These are phyloP conservation scores for Oreamnos americanus DNA, from an alignment of 2,113 vertebrate species.

Conservation along the genomic window DNA sequence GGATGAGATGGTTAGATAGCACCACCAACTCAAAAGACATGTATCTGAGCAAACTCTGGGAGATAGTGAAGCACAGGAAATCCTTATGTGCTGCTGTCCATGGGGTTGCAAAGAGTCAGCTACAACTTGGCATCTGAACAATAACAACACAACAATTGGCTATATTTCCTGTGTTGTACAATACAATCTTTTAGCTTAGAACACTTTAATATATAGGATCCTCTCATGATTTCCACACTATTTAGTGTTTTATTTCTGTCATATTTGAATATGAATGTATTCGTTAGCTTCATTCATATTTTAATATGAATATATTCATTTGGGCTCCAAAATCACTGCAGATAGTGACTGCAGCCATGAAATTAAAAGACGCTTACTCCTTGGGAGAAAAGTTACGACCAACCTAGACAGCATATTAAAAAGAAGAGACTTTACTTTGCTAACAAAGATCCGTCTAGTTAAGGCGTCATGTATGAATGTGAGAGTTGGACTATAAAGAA, in stretches of 20 bases:
- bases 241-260: neutral
- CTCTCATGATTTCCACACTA: neutral
- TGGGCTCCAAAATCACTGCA: no score
- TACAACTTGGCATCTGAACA: neutral
- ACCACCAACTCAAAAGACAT: neutral
- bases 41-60: neutral
- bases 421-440: no score
- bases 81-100: neutral
- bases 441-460: no score
- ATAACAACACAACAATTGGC: neutral
- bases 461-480: neutral
- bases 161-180: neutral
- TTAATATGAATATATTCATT: neutral
- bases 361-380: no score
- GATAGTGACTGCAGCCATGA: no score
- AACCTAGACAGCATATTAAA: no score
- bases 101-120: neutral
- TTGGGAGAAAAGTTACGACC: no score
- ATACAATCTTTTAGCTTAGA: neutral
- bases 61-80: neutral
- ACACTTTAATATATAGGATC: neutral
- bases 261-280: neutral
- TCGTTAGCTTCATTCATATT: neutral
- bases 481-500: neutral
- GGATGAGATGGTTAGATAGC: neutral